Conservation (phyloP, 2,888 invertebrate species). For the Amiota mariae region DNA sequence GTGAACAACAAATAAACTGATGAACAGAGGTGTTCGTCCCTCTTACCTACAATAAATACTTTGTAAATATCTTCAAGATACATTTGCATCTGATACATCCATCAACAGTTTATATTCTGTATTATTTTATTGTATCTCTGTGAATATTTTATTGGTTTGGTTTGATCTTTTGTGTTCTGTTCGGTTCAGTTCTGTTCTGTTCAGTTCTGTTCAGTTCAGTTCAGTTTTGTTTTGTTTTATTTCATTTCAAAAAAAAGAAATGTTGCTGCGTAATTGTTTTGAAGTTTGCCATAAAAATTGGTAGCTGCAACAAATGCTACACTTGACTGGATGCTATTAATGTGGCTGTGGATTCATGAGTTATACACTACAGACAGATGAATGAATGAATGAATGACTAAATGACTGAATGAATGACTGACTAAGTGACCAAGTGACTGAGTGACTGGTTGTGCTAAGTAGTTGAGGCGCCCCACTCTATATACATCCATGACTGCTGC, state of each 20-base stretch:
- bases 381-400: neutral
- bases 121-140: too few species aligned
- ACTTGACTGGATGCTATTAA: constrained; percentile 40
- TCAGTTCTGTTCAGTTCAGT: neutral
- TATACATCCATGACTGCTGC: too few species aligned
- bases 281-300: constrained; percentile 62
- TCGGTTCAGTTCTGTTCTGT: constrained; percentile 8
- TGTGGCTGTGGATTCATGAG: neutral
- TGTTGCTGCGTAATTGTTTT: constrained; percentile 67
- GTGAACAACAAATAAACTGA: constrained; percentile 42
- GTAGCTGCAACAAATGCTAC: constrained; percentile 56
- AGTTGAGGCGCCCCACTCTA: constrained; percentile 40
- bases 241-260: constrained; percentile 45
- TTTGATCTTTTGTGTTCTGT: constrained; percentile 13
- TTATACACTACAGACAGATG: too few species aligned
- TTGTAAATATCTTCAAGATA: neutral
- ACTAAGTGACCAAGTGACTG: neutral
- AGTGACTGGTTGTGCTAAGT: constrained; percentile 20
- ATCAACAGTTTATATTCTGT: too few species aligned
- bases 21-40: constrained; percentile 33
- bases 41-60: constrained; percentile 16
- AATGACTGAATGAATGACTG: constrained; percentile 7
- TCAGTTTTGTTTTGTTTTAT: neutral
- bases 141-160: too few species aligned
- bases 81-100: neutral